Conservation (phyloP, 2,888 invertebrate genomes). For the Eristalis pertinax region DNA sequence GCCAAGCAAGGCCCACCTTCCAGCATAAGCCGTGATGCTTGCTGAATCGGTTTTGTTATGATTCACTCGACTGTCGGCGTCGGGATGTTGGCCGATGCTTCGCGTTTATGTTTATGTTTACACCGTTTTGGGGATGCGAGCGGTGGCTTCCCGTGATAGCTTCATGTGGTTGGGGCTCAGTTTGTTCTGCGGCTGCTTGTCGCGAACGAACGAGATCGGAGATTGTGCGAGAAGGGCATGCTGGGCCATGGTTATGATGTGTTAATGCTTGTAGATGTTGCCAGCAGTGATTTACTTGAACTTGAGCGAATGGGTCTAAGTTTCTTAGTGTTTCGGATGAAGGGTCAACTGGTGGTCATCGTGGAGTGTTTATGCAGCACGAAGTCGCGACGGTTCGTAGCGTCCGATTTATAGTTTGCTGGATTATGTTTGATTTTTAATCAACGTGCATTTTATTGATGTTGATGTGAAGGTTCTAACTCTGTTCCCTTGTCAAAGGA, state of each 20-base stretch:
- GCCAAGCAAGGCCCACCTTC: slow-evolving; percentile 33
- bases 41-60: slow-evolving; percentile 57
- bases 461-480: no score
- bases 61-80: slow-evolving; percentile 46
- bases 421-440: no score
- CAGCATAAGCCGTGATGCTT: slow-evolving; percentile 48
- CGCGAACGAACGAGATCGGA: neutral
- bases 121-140: slow-evolving; percentile 14
- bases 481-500: no score
- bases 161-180: neutral
- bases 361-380: neutral
- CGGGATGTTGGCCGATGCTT: neutral
- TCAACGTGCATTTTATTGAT: no score
- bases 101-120: slow-evolving; percentile 44
- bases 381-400: neutral
- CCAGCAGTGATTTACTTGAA: slow-evolving; percentile 34
- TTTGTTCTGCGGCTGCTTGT: neutral
- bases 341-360: neutral
- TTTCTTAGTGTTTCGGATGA: neutral
- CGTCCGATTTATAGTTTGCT: no score
- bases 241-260: slow-evolving; percentile 45
- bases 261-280: slow-evolving; percentile 35
- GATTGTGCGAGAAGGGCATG: slow-evolving; percentile 20
- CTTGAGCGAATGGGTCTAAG: slow-evolving; percentile 14
- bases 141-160: neutral